These are phyloP conservation scores for Reinhardtius hippoglossoides DNA, from an alignment of 2,113 vertebrate genomes.

Conservation along the genomic window DNA sequence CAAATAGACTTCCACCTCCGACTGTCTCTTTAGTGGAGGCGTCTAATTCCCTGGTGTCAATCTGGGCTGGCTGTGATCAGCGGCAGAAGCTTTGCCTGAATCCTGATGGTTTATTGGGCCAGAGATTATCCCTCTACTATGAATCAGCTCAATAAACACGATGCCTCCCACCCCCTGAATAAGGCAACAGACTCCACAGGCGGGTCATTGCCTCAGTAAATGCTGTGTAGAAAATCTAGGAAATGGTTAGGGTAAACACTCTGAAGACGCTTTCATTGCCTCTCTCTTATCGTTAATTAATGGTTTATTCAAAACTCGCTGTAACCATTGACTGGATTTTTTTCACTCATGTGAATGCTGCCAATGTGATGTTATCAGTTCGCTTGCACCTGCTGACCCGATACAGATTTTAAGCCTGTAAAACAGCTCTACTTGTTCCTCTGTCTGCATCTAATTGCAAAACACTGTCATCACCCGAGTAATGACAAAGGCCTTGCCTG, in stretches of 20 bases:
- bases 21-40: conserved; percentile 48
- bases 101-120: conserved; percentile 66
- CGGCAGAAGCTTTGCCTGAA: conserved; percentile 57
- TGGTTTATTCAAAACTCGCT: background rate
- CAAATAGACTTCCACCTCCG: conserved; percentile 58
- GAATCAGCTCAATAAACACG: conserved; percentile 72
- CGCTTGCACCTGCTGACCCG: conserved; percentile 31
- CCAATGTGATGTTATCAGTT: conserved; percentile 20
- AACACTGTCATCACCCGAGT: conserved; percentile 13
- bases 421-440: conserved; percentile 16
- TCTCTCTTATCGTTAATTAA: conserved; percentile 26
- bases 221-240: conserved; percentile 25
- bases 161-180: conserved; percentile 38
- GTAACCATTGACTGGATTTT: conserved; percentile 17
- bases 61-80: conserved; percentile 65
- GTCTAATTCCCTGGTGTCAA: conserved; percentile 68
- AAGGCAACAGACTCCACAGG: conserved; percentile 42
- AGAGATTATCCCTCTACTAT: conserved; percentile 67
- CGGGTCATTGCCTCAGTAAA: conserved; percentile 49
- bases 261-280: conserved; percentile 17
- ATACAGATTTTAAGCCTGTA: conserved; percentile 33
- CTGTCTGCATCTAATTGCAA: conserved; percentile 31
- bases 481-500: conserved; percentile 28
- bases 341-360: conserved; percentile 1
- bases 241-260: conserved; percentile 35